These are phyloP conservation scores for Temnothorax longispinosus DNA, from an alignment of 1,140 invertebrate species.

Conservation along the genomic window DNA sequence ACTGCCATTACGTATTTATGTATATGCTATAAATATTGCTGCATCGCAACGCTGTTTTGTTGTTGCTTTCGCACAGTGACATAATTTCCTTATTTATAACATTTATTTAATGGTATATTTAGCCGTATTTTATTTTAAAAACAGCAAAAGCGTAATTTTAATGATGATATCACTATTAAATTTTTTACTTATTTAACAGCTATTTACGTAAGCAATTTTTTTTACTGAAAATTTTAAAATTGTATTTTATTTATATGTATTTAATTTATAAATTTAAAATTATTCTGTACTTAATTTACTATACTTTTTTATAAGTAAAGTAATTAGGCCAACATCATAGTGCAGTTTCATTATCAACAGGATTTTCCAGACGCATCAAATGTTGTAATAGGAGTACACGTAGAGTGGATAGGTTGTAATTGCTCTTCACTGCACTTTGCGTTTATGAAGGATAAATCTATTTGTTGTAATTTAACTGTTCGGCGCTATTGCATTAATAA, in stretches of 20 bases:
- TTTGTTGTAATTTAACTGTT: not conserved
- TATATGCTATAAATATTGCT: slow-evolving; percentile 9
- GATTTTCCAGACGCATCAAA: slow-evolving; percentile 55
- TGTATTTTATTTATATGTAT: not conserved
- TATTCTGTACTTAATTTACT: not conserved
- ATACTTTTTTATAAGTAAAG: slow-evolving; percentile 11
- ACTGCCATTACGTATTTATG: slow-evolving; percentile 17
- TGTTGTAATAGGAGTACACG: slow-evolving; percentile 78
- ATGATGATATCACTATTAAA: not conserved
- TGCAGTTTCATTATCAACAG: slow-evolving; percentile 64
- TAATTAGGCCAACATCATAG: slow-evolving; percentile 37
- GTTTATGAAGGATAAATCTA: slow-evolving; percentile 24
- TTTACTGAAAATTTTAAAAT: slow-evolving; percentile 9
- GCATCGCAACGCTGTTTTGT: not conserved
- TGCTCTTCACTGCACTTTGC: slow-evolving; percentile 36
- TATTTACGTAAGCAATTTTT: not conserved
- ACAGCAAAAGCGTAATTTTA: not conserved
- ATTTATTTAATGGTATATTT: slow-evolving; percentile 8
- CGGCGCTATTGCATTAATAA: slow-evolving; percentile 8
- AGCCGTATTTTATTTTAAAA: slow-evolving; percentile 5
- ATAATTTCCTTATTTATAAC: slow-evolving; percentile 22
- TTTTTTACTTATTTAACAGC: not conserved
- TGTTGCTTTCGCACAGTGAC: not conserved
- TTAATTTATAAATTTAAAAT: not conserved
- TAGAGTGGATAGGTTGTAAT: slow-evolving; percentile 42